Evolutionary conservation across 2,888 invertebrate species (phyloP), one percentile per base, ranked within the genome.

Genomic region (Thecophora atra): DNA sequence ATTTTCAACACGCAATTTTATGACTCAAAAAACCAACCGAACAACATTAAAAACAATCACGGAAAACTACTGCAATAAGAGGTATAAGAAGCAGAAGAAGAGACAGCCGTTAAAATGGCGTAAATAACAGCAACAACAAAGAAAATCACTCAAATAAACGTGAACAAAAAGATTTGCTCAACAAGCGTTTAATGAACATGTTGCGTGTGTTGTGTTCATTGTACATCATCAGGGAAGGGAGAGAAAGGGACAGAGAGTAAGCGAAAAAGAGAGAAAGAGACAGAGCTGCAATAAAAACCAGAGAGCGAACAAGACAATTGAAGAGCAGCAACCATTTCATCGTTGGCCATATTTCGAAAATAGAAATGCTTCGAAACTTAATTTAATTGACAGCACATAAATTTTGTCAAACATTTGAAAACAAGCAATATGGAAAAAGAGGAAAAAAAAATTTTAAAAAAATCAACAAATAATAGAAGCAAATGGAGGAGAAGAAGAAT

Each of bases 321-420:
- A 47, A 15, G 17, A n/a, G 5, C 47, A 5, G 47, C 47, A 17
- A 5, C 13, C 47, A 47, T 15, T n/a, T 47, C 17, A n/a, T 47
- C 13, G 6, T 4, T 15, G 15, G 63, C 42, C 19, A 30, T 30
- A 60, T 44, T 63, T 44, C n/a, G 19, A 63, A 63, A 63, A 37
- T 63, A 42, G 42, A 42, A 63, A 63, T 37, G 19, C 21, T 63
- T 42, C 63, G 42, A 63, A 44, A 47, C 42, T 13, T 3, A 63
- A 21, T 30, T 63, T 30, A 63, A 63, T 63, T 63, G 63, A 63
- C 63, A 63, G 63, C 19, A 63, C 19, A 63, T 63, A 63, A 44
- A 63, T 63, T 63, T 63, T 42, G 63, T 21, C 60, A 60, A 30
- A 28, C 30, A 30, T 60, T 24, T 60, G 30, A 60, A 60, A 30